These are phyloP conservation scores for Pycnonotus jocosus DNA, from an alignment of 2,113 vertebrate genomes.

Conservation along the genomic window DNA sequence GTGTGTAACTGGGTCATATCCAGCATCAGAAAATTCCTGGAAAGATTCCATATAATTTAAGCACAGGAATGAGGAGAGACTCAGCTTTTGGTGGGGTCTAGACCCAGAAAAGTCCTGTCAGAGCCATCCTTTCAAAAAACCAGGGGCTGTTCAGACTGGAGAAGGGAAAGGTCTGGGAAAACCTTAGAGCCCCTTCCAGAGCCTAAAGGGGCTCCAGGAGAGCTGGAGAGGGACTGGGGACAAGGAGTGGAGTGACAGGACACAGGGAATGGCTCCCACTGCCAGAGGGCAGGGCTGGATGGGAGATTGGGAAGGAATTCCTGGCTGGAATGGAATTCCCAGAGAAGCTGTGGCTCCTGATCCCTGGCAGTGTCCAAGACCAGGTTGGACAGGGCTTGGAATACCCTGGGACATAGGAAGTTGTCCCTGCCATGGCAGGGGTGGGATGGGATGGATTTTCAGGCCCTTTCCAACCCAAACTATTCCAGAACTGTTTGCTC, in stretches of 20 bases:
- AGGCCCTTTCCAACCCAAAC: neutral
- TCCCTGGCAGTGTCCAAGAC: accelerated
- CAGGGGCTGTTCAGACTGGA: neutral
- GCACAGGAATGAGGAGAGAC: neutral
- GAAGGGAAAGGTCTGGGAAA: accelerated
- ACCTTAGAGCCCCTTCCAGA: accelerated
- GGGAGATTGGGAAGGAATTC: neutral
- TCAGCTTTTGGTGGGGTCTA: neutral
- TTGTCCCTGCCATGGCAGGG: no score
- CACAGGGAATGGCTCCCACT: neutral
- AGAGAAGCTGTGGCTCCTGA: neutral
- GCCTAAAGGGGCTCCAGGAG: neutral
- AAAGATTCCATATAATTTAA: neutral
- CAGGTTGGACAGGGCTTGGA: neutral
- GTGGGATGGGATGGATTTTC: accelerated
- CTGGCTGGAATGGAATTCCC: neutral
- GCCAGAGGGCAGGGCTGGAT: neutral
- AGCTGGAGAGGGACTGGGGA: neutral
- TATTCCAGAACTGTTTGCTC: no score
- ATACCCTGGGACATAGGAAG: accelerated
- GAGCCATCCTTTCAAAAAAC: neutral
- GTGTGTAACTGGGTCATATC: neutral
- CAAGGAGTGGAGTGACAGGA: neutral
- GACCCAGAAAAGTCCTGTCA: neutral
- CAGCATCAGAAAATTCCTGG: neutral